Evolutionary conservation across 2,797 vertebrate genomes (phyloP), one percentile per base, ranked within the genome.

Genomic region (Falco peregrinus): DNA sequence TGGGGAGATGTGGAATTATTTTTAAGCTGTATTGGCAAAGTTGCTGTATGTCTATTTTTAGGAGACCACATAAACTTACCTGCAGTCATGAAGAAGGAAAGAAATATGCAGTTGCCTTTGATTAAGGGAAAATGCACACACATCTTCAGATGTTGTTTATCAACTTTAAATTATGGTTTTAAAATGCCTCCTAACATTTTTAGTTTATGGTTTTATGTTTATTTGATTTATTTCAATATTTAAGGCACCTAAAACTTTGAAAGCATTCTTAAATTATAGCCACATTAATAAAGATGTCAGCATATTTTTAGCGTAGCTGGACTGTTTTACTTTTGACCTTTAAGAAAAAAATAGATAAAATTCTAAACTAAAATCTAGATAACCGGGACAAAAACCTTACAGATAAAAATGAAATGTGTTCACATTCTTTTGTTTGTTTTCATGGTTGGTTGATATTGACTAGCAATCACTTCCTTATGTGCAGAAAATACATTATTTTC

Each of bases 121-220:
- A 57, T 73, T 56, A 89, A 91, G 53, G 48, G 28, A 95, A 97
- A 69, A 89, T 85, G 35, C 74, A 95, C 93, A 35, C 31, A 19
- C 4, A 69, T 84, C 64, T 96, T 95, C 88, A 88, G 95, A 80
- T 94, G 87, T 29, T 95, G 16, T 56, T 95, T 91, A 93, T 91
- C 33, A 65, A 69, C 51, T 93, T 95, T 59, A 93, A 96, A 89
- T 84, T 61, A 14, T 84, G n/a, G 48, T 95, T 91, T 69, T 81
- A 88, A 93, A 71, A 45, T 8, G 60, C 12, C 35, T 68, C 20
- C 8, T 84, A 69, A 35, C 3, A 51, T 87, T 92, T 95, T 87
- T 22, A 78, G 22, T 90, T 90, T 95, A 67, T 78, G 50, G 3
- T 6, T 91, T 90, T 91, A 50, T 85, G 11, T 91, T 81, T 91